Percentiles rank a stretch among this genome's conserved stretches.
phyloP scores from a whole-genome alignment of 1,140 invertebrate genomes.

The Cepaea nemoralis region DNA sequence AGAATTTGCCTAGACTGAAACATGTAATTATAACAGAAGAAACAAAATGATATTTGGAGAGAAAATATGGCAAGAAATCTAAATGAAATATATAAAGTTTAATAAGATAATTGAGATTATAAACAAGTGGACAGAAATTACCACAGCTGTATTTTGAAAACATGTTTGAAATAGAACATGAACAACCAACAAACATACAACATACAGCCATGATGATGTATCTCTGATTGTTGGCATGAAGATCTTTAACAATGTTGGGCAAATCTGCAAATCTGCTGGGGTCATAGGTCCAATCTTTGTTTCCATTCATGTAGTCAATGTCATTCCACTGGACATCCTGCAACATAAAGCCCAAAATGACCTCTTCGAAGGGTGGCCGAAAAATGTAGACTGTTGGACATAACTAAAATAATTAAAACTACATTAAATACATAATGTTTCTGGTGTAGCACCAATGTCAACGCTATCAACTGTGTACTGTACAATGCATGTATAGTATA shows the following conservation, averaged over 20 bases:
- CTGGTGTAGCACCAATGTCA: too few species aligned
- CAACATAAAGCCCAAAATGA: too few species aligned
- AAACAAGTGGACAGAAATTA: not conserved
- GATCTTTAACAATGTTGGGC: constrained; percentile 59
- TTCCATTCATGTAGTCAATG: constrained; percentile 68
- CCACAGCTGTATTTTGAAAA: not conserved
- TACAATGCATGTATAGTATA: too few species aligned
- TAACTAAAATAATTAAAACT: too few species aligned
- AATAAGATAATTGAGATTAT: not conserved
- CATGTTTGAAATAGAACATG: not conserved
- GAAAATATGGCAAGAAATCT: too few species aligned
- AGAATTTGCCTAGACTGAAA: too few species aligned
- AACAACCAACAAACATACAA: not conserved
- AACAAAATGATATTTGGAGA: too few species aligned
- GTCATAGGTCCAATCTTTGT: constrained; percentile 67
- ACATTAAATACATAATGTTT: too few species aligned
- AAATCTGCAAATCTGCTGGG: constrained; percentile 56
- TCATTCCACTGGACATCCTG: constrained; percentile 72
- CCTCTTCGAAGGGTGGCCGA: too few species aligned
- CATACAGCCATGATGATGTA: constrained; percentile 68
- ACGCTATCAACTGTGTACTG: too few species aligned
- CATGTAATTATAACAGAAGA: too few species aligned
- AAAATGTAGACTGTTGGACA: too few species aligned
- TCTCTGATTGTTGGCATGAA: constrained; percentile 64
- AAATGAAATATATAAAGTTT: not conserved